Evolutionary conservation across 2,113 vertebrate species (phyloP), one percentile per base, ranked within the genome.

Genomic region (Hylia prasina): DNA sequence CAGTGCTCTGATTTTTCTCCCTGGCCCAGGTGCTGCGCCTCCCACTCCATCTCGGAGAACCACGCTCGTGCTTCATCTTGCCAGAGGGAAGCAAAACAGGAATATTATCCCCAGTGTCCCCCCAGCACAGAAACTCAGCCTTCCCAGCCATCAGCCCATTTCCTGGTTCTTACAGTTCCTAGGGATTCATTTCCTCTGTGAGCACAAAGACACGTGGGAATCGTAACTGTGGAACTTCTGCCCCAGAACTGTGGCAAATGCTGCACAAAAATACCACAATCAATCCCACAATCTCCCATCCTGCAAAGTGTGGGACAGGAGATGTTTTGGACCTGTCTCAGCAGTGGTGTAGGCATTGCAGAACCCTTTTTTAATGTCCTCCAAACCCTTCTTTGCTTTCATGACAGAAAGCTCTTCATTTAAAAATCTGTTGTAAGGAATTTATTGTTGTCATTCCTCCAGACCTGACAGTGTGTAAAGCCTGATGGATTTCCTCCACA

Each of bases 51-150:
- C 58, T 19, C 71, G 47, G n/a, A 39, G 25, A 57, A 35, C 37
- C 9, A 9, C 7, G 6, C 42, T 42, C 1, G 0, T 15, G 61
- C 56, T 63, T 27, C 8, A 2, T 16, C 53, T 44, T 56, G 37
- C 31, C 75, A 72, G 57, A 60, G 40, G 47, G 37, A 58, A 69
- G 42, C 6, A 53, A 35, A 71, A 39, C 23, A 54, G 42, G 18
- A 89, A 54, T 20, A 15, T 13, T 20, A 3, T 18, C 31, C 48
- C 50, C 27, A 40, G 1, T 6, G 18, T 19, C 70, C 8, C 21
- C 13, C 27, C 4, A 9, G 20, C 40, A 35, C n/a, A 44, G 39
- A 48, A 85, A 76, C 40, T 21, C 15, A 1, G 21, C n/a, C 45
- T 53, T 78, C 35, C 5, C 6, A 56, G 50, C 25, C 63, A 72